Evolutionary conservation across 2,113 vertebrate genomes (phyloP), one percentile per base, ranked within the genome.

Genomic region (Pandion haliaetus): DNA sequence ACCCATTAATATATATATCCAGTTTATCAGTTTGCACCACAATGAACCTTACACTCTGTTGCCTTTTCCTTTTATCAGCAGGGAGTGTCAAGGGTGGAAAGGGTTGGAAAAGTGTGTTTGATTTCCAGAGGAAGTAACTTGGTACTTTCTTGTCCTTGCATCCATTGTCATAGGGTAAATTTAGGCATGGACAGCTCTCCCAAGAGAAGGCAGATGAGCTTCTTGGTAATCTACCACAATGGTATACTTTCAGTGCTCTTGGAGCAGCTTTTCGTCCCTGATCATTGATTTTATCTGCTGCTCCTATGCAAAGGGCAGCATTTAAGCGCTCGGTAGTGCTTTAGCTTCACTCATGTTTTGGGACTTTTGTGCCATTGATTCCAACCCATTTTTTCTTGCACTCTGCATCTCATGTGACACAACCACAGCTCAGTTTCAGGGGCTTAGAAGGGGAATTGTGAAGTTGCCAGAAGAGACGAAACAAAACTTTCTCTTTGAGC

Each of bases 401-500:
- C 72, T 63, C 94, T 91, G 87, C 67, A 90, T 90, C 88, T 80
- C 82, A 70, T 50, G 54, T 93, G 93, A 93, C 94, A 82, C 76
- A 66, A 77, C 31, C 44, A 83, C 49, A 14, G 58, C 84, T 85
- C 92, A 52, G 65, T 87, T 94, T 92, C 76, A 93, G 76, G 23
- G 10, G 80, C 70, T 96, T 90, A 95, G 57, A 86, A 92, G 47
- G 19, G 20, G 71, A 95, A 86, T 45, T 88, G 76, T 62, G 77
- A 96, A 52, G 78, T 44, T 96, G 91, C 82, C 91, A 96, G 92
- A 91, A 82, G 7, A 89, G 49, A 96, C 71, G 94, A 81, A 96
- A 94, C 85, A 83, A 80, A 97, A 70, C 76, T 55, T 96, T 65
- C 78, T 85, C 88, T 93, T 57, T 79, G 90, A 76, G 87, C 85